phyloP scores from a whole-genome alignment of 2,113 vertebrate genomes.

The Poeciliopsis occidentalis region DNA sequence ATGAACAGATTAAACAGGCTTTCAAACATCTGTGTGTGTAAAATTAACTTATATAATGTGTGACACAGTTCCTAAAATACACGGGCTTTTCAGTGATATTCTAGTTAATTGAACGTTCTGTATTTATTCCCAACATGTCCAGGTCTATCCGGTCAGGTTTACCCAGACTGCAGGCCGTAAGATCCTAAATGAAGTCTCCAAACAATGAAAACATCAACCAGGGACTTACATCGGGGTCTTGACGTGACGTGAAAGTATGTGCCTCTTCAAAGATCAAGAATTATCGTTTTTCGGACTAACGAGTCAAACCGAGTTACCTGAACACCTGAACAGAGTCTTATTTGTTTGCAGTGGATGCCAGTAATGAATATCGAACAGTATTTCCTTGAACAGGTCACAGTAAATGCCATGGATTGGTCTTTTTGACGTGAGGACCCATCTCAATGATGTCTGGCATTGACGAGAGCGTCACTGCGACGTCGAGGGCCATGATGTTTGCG shows the following conservation, averaged over 20 bases:
- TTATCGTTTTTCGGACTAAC: neutral
- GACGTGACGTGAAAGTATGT: too few relatives aligned
- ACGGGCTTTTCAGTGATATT: too few relatives aligned
- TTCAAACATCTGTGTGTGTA: too few relatives aligned
- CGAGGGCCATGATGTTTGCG: conserved; percentile 4
- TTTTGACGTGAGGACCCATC: neutral
- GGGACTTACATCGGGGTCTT: too few relatives aligned
- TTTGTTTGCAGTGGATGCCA: neutral
- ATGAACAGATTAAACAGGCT: too few relatives aligned
- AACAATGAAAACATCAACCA: too few relatives aligned
- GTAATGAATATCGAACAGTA: neutral
- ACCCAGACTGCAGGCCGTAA: too few relatives aligned
- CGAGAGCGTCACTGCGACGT: neutral
- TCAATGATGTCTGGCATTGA: neutral
- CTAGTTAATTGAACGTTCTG: too few relatives aligned
- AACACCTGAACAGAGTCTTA: neutral
- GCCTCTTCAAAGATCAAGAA: neutral
- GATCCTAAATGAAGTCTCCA: too few relatives aligned
- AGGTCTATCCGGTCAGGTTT: neutral
- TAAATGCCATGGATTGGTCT: neutral
- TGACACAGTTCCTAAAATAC: too few relatives aligned
- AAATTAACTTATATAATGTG: too few relatives aligned
- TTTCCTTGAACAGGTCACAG: neutral
- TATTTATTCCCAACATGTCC: neutral
- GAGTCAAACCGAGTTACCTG: neutral